These are phyloP conservation scores for Bibio marci DNA, from an alignment of 2,888 invertebrate species.

Conservation along the genomic window DNA sequence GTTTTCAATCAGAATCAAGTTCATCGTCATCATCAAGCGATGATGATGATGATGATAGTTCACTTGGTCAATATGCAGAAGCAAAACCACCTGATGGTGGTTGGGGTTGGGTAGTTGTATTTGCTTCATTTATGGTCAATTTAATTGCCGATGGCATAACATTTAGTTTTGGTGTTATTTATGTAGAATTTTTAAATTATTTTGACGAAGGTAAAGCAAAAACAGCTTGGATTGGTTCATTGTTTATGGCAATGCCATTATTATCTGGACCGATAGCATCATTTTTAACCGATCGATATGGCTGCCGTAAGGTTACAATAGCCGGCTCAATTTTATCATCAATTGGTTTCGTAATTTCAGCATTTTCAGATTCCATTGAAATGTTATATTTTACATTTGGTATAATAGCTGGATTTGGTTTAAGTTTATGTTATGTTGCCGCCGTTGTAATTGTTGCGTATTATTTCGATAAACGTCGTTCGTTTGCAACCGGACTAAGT, in stretches of 20 bases:
- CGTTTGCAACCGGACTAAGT: constrained; percentile 70
- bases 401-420: constrained; percentile 65
- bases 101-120: constrained; percentile 86
- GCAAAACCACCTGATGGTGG: constrained; percentile 72
- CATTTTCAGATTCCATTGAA: constrained; percentile 57
- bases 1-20: constrained; percentile 15
- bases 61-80: constrained; percentile 44
- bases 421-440: constrained; percentile 76
- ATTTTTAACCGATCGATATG: constrained; percentile 65
- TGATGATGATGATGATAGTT: constrained; percentile 42
- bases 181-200: constrained; percentile 66
- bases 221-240: constrained; percentile 78
- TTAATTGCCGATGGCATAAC: constrained; percentile 85
- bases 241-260: constrained; percentile 84
- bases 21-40: constrained; percentile 29
- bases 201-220: constrained; percentile 72
- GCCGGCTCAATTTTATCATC: constrained; percentile 60
- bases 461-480: constrained; percentile 70
- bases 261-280: constrained; percentile 73
- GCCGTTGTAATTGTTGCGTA: constrained; percentile 82
- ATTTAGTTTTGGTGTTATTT: constrained; percentile 83
- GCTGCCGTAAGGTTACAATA: constrained; percentile 63
- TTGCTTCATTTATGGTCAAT: constrained; percentile 76
- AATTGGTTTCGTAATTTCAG: constrained; percentile 58
- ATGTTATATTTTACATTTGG: constrained; percentile 69